Evolutionary conservation across 2,888 invertebrate genomes (phyloP), one percentile per base, ranked within the genome.

Genomic region (Athalia circularis): DNA sequence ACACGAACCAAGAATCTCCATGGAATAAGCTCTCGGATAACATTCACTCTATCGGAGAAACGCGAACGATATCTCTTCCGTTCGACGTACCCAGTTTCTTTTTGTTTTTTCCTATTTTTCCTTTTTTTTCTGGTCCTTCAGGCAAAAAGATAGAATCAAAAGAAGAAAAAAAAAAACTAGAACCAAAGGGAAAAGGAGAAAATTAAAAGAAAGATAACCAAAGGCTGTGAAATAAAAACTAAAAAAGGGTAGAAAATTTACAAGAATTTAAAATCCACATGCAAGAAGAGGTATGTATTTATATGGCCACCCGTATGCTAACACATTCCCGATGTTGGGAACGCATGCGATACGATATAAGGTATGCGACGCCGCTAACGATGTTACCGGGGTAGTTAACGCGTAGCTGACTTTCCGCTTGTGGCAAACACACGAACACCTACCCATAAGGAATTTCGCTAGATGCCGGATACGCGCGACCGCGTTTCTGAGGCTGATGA

Each of bases 311-410:
- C 50, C 80, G 79, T 82, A 84, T 84, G 82, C 85, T 83, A 85
- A 85, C 85, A 85, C 86, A 87, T 87, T 85, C 88, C 85, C 80
- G 83, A 85, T 84, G 82, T 82, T 82, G 43, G 68, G 79, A 80
- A 80, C 74, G 83, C 80, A 81, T 84, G 83, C 83, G 83, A 84
- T 86, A 87, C 86, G 86, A 87, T 88, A 29, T 29, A 87, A 88
- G 87, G 88, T 88, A 87, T 88, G 87, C 29, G 29, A 29, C 29
- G 29, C 85, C 85, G 84, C 88, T 88, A 87, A 88, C 88, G 88
- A 88, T 85, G 85, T 82, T 81, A 82, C 82, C 81, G 80, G 83
- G 83, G 54, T 54, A 29, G 29, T 85, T 83, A 85, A 85, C 85
- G 85, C 80, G 82, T 82, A 83, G 79, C 78, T 48, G 59, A 52